These are phyloP conservation scores for Polydrusus pterygomalis DNA, from an alignment of 2,888 invertebrate species.

Conservation along the genomic window DNA sequence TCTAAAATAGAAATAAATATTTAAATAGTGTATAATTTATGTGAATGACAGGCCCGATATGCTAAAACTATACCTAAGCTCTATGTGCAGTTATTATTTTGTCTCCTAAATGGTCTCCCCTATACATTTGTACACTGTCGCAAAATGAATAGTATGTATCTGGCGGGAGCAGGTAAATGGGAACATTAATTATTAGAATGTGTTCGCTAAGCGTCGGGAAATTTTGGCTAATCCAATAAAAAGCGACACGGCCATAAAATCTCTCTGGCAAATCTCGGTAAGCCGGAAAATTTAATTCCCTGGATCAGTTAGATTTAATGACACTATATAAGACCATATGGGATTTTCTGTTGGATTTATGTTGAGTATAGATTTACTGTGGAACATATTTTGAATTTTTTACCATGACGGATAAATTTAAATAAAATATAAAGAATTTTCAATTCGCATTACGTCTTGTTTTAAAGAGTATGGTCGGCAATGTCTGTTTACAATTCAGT, in stretches of 20 bases:
- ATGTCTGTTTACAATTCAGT: too few relatives aligned
- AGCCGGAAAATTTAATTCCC: not conserved
- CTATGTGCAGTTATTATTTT: not conserved
- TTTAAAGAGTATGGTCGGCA: too few relatives aligned
- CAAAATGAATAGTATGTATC: not conserved
- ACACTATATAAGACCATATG: not conserved
- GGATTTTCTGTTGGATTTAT: not conserved
- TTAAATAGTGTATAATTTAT: too few relatives aligned
- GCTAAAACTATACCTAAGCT: too few relatives aligned
- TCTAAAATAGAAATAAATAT: too few relatives aligned
- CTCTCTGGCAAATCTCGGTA: not conserved
- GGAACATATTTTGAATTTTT: too few relatives aligned
- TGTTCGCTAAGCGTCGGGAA: slow-evolving; percentile 1
- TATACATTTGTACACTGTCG: not conserved
- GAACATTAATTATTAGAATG: slow-evolving; percentile 1
- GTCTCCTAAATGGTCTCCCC: not conserved
- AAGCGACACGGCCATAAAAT: slow-evolving; percentile 2
- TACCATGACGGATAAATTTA: too few relatives aligned
- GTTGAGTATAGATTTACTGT: not conserved
- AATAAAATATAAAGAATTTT: too few relatives aligned
- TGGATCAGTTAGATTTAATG: slow-evolving; percentile 2
- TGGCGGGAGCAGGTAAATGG: not conserved
- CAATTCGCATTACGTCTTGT: too few relatives aligned
- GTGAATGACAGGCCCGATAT: too few relatives aligned
- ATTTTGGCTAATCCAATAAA: slow-evolving; percentile 5